Conservation (phyloP, 2,797 vertebrate species). For the Oreortyx pictus region DNA sequence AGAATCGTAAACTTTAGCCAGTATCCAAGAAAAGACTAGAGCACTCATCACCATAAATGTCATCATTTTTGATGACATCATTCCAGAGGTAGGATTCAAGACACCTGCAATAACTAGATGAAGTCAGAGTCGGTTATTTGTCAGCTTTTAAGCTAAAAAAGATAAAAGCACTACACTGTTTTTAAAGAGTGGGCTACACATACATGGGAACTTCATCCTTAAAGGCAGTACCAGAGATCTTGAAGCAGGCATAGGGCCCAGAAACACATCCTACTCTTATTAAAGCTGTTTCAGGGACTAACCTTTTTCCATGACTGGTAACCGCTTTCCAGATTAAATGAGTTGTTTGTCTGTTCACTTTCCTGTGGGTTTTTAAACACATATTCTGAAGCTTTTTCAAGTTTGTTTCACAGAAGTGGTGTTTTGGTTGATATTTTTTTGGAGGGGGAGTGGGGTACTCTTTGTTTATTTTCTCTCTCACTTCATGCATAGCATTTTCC, state of each 20-base stretch:
- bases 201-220: neutral
- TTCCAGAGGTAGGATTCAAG: conserved; percentile 10
- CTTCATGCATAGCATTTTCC: neutral
- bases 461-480: neutral
- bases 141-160: neutral
- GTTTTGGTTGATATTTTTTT: neutral
- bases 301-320: neutral
- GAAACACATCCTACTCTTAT: neutral
- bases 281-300: neutral
- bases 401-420: neutral
- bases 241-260: neutral
- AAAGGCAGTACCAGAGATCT: neutral
- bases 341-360: neutral
- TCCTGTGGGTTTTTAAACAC: neutral
- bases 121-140: neutral
- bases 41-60: neutral
- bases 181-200: neutral
- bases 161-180: neutral
- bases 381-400: neutral
- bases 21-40: neutral
- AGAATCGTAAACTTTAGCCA: neutral
- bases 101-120: conserved; percentile 26
- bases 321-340: neutral
- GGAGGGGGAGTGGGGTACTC: neutral
- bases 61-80: conserved; percentile 24